A percentile compares a stretch with the other conserved stretches of the same genome.
Evolutionary conservation across 1,140 invertebrate species (phyloP).

Genomic region (Steinernema feltiae): DNA sequence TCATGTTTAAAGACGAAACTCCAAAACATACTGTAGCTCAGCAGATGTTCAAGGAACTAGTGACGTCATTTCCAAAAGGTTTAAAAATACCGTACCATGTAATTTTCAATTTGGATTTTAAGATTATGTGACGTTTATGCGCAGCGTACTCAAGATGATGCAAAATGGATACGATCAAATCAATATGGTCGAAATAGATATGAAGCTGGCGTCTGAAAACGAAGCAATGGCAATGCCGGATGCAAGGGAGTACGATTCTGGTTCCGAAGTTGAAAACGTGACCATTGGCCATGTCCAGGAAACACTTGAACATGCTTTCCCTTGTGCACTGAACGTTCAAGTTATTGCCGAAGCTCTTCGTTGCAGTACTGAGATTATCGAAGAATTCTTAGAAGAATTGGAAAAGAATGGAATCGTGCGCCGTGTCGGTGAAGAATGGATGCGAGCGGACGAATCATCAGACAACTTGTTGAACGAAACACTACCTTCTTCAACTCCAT

Average conservation of each 20-base stretch:
- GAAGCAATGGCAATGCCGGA: conserved; percentile 37
- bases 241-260: conserved; percentile 38
- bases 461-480: background rate
- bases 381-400: conserved; percentile 30
- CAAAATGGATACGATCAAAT: conserved; percentile 77
- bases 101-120: conserved; percentile 57
- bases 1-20: conserved; percentile 78
- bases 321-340: conserved; percentile 81
- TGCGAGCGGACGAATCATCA: conserved; percentile 30
- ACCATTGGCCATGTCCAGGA: conserved; percentile 82
- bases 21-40: conserved; percentile 76
- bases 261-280: conserved; percentile 58
- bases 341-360: conserved; percentile 26
- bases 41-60: conserved; percentile 89
- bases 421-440: conserved; percentile 42
- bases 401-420: conserved; percentile 32
- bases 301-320: conserved; percentile 91
- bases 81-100: background rate
- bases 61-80: conserved; percentile 58
- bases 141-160: conserved; percentile 94
- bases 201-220: conserved; percentile 73
- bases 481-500: background rate
- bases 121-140: conserved; percentile 98
- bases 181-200: conserved; percentile 80
- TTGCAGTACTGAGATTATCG: conserved; percentile 30